Conservation (phyloP, 1,140 invertebrate species). For the Chrysomallon squamiferum region DNA sequence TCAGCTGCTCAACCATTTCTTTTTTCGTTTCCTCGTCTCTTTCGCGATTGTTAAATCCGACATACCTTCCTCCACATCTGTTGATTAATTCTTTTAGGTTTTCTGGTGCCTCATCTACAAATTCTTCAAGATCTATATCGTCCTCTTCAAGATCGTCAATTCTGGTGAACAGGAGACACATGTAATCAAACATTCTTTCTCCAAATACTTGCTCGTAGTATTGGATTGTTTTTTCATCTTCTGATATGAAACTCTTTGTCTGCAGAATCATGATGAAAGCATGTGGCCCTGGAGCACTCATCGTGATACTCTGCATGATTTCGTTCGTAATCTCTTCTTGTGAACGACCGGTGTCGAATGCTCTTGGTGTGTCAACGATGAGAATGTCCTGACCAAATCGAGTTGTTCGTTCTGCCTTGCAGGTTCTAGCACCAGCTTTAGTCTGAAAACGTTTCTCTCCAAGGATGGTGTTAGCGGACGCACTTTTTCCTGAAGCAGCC, state of each 20-base stretch:
- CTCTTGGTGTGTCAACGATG: slow-evolving; percentile 21
- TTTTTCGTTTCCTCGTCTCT: not conserved
- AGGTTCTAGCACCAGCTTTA: not conserved
- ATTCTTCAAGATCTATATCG: not conserved
- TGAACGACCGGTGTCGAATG: slow-evolving; percentile 15
- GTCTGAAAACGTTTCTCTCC: slow-evolving; percentile 8
- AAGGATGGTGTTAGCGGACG: slow-evolving; percentile 9
- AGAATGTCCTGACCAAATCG: not conserved
- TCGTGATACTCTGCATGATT: slow-evolving; percentile 16
- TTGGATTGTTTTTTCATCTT: slow-evolving; percentile 11
- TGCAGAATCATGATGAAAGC: slow-evolving; percentile 14
- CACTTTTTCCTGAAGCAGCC: slow-evolving; percentile 14
- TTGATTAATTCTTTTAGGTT: slow-evolving; percentile 2
- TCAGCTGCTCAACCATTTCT: too few species aligned
- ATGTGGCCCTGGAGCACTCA: slow-evolving; percentile 23
- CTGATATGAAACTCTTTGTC: slow-evolving; percentile 11
- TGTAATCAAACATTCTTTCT: slow-evolving; percentile 12
- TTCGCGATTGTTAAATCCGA: slow-evolving; percentile 8
- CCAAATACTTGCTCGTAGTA: slow-evolving; percentile 14
- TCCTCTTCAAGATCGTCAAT: slow-evolving; percentile 10
- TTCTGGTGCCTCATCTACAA: not conserved
- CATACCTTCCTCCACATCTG: slow-evolving; percentile 3
- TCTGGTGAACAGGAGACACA: slow-evolving; percentile 17
- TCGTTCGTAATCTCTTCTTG: slow-evolving; percentile 10
- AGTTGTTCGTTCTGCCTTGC: not conserved